phyloP scores from a whole-genome alignment of 2,797 vertebrate genomes.

The Threskiornis aethiopicus region DNA sequence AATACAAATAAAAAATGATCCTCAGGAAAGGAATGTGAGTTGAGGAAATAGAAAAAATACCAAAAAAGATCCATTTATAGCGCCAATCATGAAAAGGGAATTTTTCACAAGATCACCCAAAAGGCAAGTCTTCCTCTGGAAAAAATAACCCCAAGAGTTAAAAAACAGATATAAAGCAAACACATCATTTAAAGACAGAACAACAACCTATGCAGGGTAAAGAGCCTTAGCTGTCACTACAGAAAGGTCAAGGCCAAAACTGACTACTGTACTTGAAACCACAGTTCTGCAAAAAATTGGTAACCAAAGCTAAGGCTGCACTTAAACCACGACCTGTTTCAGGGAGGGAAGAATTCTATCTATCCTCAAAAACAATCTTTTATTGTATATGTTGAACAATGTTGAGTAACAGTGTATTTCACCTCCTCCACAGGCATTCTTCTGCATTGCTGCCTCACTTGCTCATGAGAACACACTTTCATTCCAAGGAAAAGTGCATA shows the following conservation, averaged over 20 bases:
- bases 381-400: fast-evolving
- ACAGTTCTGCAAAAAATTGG: not conserved
- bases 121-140: not conserved
- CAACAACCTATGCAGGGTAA: not conserved
- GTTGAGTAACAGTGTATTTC: not conserved
- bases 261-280: not conserved
- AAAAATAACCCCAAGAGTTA: not conserved
- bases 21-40: not conserved
- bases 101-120: not conserved
- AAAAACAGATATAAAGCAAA: not conserved
- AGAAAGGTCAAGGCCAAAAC: not conserved
- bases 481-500: not conserved
- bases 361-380: not conserved
- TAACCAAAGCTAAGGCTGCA: not conserved
- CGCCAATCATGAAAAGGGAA: not conserved
- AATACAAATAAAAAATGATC: not conserved
- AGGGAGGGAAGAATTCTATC: not conserved
- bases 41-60: not conserved
- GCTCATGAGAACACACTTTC: not conserved
- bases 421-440: not conserved
- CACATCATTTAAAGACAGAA: too few species aligned
- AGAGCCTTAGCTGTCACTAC: not conserved
- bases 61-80: not conserved
- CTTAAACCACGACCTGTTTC: not conserved
- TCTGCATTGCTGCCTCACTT: not conserved